A percentile compares a stretch with the other conserved stretches of the same genome.
phyloP scores from a whole-genome alignment of 2,797 vertebrate genomes.

The Taenioides sp. region DNA sequence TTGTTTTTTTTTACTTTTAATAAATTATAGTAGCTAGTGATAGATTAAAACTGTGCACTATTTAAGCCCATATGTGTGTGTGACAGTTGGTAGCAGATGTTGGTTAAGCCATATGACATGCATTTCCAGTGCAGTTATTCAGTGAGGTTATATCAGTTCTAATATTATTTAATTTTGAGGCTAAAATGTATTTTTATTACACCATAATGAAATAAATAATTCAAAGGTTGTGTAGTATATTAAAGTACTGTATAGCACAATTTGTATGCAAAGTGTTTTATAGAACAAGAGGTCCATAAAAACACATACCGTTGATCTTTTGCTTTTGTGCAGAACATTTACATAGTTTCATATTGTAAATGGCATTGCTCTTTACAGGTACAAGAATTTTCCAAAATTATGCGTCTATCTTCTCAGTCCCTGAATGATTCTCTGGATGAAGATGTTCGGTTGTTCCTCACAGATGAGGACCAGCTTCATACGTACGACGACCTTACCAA shows the following conservation, averaged over 20 bases:
- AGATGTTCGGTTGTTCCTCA: constrained; percentile 84
- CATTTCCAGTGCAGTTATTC: background rate
- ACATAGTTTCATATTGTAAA: background rate
- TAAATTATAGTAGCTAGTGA: background rate
- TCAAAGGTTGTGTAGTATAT: too few species aligned
- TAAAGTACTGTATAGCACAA: too few species aligned
- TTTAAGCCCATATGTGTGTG: background rate
- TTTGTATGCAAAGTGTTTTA: too few species aligned
- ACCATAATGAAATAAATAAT: too few species aligned
- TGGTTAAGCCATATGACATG: background rate
- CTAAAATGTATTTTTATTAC: too few species aligned
- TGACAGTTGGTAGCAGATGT: background rate
- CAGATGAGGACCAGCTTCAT: constrained; percentile 81
- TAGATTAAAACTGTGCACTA: constrained; percentile 1
- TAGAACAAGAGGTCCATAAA: background rate
- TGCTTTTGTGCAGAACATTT: background rate
- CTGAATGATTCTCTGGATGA: constrained; percentile 76
- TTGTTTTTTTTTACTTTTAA: too few species aligned
- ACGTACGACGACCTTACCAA: constrained; percentile 93
- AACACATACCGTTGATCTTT: background rate
- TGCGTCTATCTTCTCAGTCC: constrained; percentile 30
- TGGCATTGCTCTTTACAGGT: constrained; percentile 60
- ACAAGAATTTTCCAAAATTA: constrained; percentile 62
- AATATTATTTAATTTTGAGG: too few species aligned
- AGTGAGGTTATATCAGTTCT: too few species aligned